These are phyloP conservation scores for Aptenodytes patagonicus DNA, from an alignment of 2,113 vertebrate genomes.

Conservation along the genomic window DNA sequence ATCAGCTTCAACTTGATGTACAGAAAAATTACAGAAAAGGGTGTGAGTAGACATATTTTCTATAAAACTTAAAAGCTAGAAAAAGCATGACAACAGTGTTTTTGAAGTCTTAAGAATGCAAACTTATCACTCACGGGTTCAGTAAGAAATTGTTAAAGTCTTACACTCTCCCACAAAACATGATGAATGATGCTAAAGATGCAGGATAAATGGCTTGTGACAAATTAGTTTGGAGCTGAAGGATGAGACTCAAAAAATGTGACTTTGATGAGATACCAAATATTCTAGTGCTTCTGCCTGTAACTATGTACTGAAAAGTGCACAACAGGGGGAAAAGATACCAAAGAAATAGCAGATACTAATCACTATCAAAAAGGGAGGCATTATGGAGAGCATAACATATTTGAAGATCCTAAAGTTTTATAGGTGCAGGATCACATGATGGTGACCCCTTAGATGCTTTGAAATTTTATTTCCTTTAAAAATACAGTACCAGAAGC, in stretches of 20 bases:
- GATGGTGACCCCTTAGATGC: background rate
- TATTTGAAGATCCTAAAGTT: background rate
- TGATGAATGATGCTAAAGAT: background rate
- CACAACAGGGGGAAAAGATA: background rate
- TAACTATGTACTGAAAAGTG: background rate
- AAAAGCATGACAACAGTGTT: background rate
- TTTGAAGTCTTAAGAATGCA: background rate
- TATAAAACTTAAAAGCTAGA: background rate
- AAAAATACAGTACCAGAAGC: background rate
- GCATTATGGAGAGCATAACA: accelerated
- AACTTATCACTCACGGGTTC: background rate
- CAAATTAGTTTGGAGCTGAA: background rate
- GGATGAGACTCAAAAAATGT: background rate
- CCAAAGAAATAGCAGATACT: background rate
- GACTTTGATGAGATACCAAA: background rate
- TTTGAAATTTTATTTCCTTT: background rate
- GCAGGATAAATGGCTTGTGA: background rate
- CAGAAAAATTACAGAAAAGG: background rate
- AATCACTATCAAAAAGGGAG: background rate
- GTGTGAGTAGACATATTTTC: background rate
- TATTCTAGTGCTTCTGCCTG: background rate
- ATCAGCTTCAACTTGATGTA: background rate
- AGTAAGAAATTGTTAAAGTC: background rate
- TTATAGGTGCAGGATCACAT: background rate
- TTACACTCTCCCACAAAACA: background rate